Evolutionary conservation across 1,140 invertebrate species (phyloP).

Genomic region (Maniola jurtina): DNA sequence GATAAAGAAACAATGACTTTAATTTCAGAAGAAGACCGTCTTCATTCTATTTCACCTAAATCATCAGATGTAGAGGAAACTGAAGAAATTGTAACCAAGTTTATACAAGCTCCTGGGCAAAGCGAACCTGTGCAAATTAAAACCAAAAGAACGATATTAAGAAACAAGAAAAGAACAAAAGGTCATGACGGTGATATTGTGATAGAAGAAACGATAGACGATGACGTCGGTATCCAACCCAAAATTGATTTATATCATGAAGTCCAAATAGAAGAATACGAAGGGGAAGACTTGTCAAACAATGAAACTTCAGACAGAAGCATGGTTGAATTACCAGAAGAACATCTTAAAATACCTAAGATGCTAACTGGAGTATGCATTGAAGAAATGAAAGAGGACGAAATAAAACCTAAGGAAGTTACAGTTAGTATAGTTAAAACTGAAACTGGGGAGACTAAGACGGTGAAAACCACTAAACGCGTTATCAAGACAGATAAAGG

Average conservation of each 20-base stretch:
- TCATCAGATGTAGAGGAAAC: slow-evolving; percentile 73
- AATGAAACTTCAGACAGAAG: slow-evolving; percentile 41
- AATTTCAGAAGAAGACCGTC: slow-evolving; percentile 48
- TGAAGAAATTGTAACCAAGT: slow-evolving; percentile 80
- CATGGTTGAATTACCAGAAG: slow-evolving; percentile 65
- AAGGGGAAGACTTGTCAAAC: slow-evolving; percentile 45
- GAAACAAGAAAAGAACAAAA: slow-evolving; percentile 56
- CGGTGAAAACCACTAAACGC: slow-evolving; percentile 58
- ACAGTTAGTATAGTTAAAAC: slow-evolving; percentile 25
- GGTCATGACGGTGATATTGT: slow-evolving; percentile 60
- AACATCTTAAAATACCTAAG: slow-evolving; percentile 52
- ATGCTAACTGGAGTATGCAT: slow-evolving; percentile 49
- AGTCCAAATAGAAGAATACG: slow-evolving; percentile 63
- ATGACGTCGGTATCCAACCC: slow-evolving; percentile 42
- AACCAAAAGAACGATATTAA: slow-evolving; percentile 78
- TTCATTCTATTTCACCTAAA: slow-evolving; percentile 50
- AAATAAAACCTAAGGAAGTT: slow-evolving; percentile 1
- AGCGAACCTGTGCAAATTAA: slow-evolving; percentile 75
- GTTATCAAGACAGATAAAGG: slow-evolving; percentile 31
- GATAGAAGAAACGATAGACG: slow-evolving; percentile 73
- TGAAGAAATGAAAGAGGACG: slow-evolving; percentile 68
- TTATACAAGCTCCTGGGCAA: slow-evolving; percentile 70
- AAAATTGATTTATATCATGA: slow-evolving; percentile 34
- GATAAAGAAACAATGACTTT: slow-evolving; percentile 12
- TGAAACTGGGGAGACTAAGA: slow-evolving; percentile 50